phyloP scores from a whole-genome alignment of 2,888 invertebrate species.

The Sacculina carcini region DNA sequence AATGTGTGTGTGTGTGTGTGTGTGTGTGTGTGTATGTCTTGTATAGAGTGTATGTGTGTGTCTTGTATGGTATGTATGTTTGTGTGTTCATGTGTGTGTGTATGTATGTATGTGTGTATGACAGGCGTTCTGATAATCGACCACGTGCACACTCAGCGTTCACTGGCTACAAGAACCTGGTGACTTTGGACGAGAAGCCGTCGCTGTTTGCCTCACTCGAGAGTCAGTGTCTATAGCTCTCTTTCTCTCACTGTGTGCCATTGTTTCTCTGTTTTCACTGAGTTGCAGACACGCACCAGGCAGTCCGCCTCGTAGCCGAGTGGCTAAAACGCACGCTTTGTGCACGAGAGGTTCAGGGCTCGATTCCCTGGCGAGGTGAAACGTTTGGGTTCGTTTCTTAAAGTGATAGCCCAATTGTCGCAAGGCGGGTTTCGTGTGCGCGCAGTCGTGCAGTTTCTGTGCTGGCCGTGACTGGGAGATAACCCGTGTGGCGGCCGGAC shows the following conservation, averaged over 20 bases:
- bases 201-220: constrained; percentile 83
- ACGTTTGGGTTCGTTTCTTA: no score
- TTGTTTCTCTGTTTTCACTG: background rate
- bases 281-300: no score
- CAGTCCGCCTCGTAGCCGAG: no score
- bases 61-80: background rate
- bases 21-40: no score
- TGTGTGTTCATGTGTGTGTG: background rate
- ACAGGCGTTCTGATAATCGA: background rate
- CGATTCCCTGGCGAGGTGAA: no score
- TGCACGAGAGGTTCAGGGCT: background rate
- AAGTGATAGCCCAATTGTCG: no score
- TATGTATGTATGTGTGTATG: background rate
- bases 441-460: no score
- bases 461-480: no score
- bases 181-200: constrained; percentile 78
- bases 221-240: constrained; percentile 35
- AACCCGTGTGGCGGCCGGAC: no score
- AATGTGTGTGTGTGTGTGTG: no score
- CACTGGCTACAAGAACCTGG: constrained; percentile 63
- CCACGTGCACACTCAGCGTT: constrained; percentile 12
- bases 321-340: no score
- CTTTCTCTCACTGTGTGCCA: background rate
- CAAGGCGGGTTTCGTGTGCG: no score
- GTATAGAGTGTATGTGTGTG: background rate